Conservation (phyloP, 2,113 vertebrate species). For the Phyllostomus hastatus region DNA sequence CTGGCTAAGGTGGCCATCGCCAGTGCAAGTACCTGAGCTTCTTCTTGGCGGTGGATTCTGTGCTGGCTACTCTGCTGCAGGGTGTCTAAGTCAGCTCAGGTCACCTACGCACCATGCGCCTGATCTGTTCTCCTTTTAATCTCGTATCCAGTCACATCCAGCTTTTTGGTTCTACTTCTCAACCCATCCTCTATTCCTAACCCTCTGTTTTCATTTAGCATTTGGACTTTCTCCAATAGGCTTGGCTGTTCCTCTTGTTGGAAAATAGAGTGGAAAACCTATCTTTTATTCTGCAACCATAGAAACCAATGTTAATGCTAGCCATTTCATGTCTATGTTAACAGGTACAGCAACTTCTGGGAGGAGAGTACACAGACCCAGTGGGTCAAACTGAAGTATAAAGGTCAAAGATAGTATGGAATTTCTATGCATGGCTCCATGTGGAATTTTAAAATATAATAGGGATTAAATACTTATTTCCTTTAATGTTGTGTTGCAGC, state of each 20-base stretch:
- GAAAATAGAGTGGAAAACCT: constrained; percentile 42
- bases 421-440: not conserved
- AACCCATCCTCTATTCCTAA: not conserved
- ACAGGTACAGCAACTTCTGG: not conserved
- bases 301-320: not conserved
- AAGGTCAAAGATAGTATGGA: not conserved
- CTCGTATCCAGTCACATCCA: not conserved
- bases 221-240: not conserved
- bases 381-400: not conserved
- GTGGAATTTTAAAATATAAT: not conserved
- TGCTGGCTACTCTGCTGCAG: not conserved
- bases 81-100: not conserved
- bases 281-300: not conserved
- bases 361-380: not conserved
- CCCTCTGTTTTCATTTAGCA: not conserved
- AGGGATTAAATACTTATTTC: not conserved
- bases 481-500: not conserved
- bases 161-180: not conserved
- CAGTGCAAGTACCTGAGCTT: not conserved
- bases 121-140: not conserved
- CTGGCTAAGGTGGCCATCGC: not conserved
- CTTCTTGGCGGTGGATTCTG: not conserved
- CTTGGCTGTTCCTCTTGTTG: constrained; percentile 1
- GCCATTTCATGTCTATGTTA: not conserved
- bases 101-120: not conserved